phyloP scores from a whole-genome alignment of 2,797 vertebrate species.

The Catamblyrhynchus diadema region DNA sequence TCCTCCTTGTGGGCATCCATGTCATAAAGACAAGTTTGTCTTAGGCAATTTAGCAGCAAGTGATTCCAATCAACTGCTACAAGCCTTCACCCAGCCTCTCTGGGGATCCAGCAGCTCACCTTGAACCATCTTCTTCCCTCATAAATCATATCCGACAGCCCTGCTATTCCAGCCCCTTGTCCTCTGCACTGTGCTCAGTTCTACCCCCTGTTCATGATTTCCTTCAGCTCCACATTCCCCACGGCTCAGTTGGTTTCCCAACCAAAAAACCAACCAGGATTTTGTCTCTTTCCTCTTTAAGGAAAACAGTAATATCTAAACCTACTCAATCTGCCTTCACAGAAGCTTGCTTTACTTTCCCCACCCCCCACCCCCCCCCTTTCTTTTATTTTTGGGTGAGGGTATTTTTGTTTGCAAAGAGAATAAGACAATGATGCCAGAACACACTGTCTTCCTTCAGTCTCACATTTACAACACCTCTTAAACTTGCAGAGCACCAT shows the following conservation, averaged over 20 bases:
- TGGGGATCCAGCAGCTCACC: not conserved
- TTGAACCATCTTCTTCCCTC: not conserved
- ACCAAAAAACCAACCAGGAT: not conserved
- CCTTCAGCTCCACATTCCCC: not conserved
- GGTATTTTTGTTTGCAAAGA: not conserved
- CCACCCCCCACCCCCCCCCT: too few species aligned
- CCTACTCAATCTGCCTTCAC: not conserved
- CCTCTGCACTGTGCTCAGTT: not conserved
- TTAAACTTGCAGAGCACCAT: not conserved
- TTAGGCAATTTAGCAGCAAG: not conserved
- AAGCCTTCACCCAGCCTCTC: not conserved
- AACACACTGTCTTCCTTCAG: not conserved
- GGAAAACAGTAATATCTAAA: not conserved
- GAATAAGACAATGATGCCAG: not conserved
- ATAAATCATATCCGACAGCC: not conserved
- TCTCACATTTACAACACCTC: not conserved
- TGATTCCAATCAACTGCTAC: not conserved
- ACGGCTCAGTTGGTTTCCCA: not conserved
- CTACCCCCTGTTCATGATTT: not conserved
- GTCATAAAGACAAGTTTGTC: not conserved
- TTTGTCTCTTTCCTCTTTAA: not conserved
- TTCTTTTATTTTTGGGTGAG: not conserved
- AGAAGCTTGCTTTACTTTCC: not conserved
- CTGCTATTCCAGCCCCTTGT: not conserved
- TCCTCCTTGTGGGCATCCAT: not conserved